These are phyloP conservation scores for Portevinia maculata DNA, from an alignment of 2,888 invertebrate genomes.

Conservation along the genomic window DNA sequence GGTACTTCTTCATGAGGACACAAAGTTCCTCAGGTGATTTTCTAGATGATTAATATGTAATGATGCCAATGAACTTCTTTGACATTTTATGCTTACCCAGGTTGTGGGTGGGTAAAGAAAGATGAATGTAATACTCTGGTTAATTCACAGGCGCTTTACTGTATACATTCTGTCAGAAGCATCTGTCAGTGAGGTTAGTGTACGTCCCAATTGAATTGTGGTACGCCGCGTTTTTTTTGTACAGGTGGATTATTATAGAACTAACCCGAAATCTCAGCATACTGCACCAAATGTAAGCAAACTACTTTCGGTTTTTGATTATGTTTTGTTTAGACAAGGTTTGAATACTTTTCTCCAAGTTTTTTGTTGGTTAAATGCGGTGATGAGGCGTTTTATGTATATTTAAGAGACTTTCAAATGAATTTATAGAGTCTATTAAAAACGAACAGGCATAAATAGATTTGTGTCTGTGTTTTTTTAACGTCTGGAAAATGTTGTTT, in stretches of 20 bases:
- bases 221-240: constrained; percentile 16
- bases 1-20: constrained; percentile 37
- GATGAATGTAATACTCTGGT: neutral
- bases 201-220: constrained; percentile 33
- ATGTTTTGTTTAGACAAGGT: constrained; percentile 4
- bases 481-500: constrained; percentile 13
- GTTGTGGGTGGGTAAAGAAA: neutral
- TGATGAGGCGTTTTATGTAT: constrained; percentile 61
- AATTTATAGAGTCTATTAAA: constrained; percentile 54
- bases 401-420: constrained; percentile 65
- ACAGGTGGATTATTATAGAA: constrained; percentile 43
- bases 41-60: neutral
- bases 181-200: constrained; percentile 39
- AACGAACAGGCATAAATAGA: constrained; percentile 41
- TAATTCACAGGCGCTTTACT: neutral
- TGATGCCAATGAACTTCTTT: constrained; percentile 68
- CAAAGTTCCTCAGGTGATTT: neutral
- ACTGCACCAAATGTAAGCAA: constrained; percentile 40
- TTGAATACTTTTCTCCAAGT: constrained; percentile 15
- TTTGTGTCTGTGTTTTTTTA: constrained; percentile 4
- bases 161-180: constrained; percentile 28
- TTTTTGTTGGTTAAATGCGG: constrained; percentile 50
- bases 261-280: constrained; percentile 18
- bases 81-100: constrained; percentile 38
- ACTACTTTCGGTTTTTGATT: constrained; percentile 29